A percentile compares a stretch with the other conserved stretches of the same genome.
These are phyloP conservation scores for Drosophila silvestris DNA, from an alignment of 2,888 invertebrate genomes.

Conservation along the genomic window DNA sequence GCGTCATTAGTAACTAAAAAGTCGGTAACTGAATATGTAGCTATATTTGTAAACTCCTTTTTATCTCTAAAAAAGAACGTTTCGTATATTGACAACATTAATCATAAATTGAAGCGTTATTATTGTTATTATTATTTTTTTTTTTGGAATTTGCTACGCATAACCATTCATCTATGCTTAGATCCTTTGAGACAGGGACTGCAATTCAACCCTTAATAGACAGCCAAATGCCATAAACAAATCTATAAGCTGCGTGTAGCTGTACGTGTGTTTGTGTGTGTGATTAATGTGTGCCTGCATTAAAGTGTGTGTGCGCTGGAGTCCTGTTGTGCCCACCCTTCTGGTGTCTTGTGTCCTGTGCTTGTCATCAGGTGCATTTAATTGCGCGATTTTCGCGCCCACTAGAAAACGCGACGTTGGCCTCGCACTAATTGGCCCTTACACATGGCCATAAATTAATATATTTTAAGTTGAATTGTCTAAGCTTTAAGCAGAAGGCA, in stretches of 20 bases:
- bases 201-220: constrained; percentile 60
- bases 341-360: constrained; percentile 16
- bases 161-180: constrained; percentile 34
- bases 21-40: not conserved
- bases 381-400: constrained; percentile 82
- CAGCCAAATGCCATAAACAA: constrained; percentile 58
- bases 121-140: constrained; percentile 7
- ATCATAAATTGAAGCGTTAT: constrained; percentile 20
- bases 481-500: constrained; percentile 38
- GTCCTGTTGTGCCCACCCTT: constrained; percentile 13
- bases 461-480: constrained; percentile 81
- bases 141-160: constrained; percentile 2
- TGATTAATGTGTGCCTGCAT: constrained; percentile 71
- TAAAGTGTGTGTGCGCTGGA: constrained; percentile 28
- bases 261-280: constrained; percentile 32
- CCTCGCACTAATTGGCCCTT: constrained; percentile 75
- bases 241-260: constrained; percentile 44
- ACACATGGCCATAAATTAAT: constrained; percentile 80
- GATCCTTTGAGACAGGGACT: constrained; percentile 32
- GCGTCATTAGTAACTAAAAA: not conserved
- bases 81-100: constrained; percentile 6
- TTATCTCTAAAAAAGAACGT: not conserved
- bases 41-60: not conserved
- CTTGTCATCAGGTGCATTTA: constrained; percentile 83
- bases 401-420: constrained; percentile 57